A percentile compares a stretch with the other conserved stretches of the same genome.
These are phyloP conservation scores for Phasia obesa DNA, from an alignment of 2,888 invertebrate genomes.

Conservation along the genomic window DNA sequence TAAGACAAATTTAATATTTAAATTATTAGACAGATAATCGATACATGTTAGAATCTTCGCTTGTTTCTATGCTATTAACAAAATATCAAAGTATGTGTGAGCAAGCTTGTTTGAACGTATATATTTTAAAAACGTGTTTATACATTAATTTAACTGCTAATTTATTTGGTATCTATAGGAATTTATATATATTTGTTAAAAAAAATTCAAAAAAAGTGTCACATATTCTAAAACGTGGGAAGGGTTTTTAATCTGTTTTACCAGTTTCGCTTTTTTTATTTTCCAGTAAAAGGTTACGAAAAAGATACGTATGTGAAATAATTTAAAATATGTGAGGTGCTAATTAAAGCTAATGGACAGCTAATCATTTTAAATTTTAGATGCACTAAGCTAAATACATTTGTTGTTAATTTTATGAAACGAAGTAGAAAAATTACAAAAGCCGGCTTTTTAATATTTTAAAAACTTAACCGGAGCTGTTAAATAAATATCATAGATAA, in stretches of 20 bases:
- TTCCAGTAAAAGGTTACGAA: conserved; percentile 21
- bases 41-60: conserved; percentile 61
- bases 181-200: conserved; percentile 22
- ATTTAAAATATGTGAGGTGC: conserved; percentile 64
- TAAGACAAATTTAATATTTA: conserved; percentile 14
- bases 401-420: not conserved
- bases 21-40: conserved; percentile 47
- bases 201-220: conserved; percentile 53
- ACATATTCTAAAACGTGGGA: conserved; percentile 69
- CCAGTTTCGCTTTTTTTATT: not conserved
- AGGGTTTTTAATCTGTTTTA: conserved; percentile 54
- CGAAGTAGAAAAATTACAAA: not conserved
- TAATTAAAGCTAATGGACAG: conserved; percentile 69
- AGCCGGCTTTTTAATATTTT: conserved; percentile 18
- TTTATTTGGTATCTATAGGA: conserved; percentile 10
- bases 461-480: not conserved
- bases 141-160: conserved; percentile 3
- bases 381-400: not conserved
- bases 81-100: not conserved
- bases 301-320: conserved; percentile 37
- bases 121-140: conserved; percentile 3
- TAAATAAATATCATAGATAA: conserved; percentile 17
- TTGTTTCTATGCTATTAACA: conserved; percentile 24
- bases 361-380: conserved; percentile 52
- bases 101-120: not conserved